Base-by-base conservation (phyloP, 92 coral and sea anemone species). In the Muricea muricata region DNA sequence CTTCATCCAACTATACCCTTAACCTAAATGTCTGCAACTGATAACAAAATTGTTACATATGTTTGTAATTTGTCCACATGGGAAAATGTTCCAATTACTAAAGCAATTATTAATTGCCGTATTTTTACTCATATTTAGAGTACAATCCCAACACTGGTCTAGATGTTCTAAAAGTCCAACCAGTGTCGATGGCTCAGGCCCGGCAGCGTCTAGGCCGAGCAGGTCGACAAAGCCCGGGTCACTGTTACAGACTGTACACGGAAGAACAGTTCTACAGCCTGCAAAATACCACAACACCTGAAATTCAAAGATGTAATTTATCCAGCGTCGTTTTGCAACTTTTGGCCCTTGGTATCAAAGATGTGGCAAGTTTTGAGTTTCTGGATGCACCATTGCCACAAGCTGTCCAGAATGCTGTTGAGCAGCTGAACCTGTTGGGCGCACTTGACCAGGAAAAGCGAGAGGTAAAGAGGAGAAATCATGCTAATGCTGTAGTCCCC, bases 111-210 rank as follows among this genome's bases (percentile, higher is more conserved):
- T 35, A 12, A 68, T 40, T 39, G 26, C n/a, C n/a, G 24, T 37
- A 37, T 52, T 18, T 52, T 52, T 2, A 8, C 14, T 45, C 7
- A 1, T 7, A 29, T 31, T 24, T 55, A 97, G 99, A 93, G 31
- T 97, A 94, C 77, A 97, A 97, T 81, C 98, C 99, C 12, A 90
- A 91, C 78, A 97, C 99, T 35, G 99, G 99, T 9, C 92, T 97
- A 12, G 99, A 97, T 79, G 88, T 94, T 91, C 79, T 97, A 35
- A 81, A 78, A 72, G 98, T 97, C 13, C 98, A 92, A 41, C 99
- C 99, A 15, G 93, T 97, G 12, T 93, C 99, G 21, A 97, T 94
- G 81, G 98, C 99, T n/a, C 99, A 97, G 66, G 99, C 99, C 2
- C 86, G 99, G 8, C 99, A 97, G 81, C 85, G 99, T 14, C 90